Conservation (phyloP, 2,888 invertebrate species). For the Heliconius erato region DNA sequence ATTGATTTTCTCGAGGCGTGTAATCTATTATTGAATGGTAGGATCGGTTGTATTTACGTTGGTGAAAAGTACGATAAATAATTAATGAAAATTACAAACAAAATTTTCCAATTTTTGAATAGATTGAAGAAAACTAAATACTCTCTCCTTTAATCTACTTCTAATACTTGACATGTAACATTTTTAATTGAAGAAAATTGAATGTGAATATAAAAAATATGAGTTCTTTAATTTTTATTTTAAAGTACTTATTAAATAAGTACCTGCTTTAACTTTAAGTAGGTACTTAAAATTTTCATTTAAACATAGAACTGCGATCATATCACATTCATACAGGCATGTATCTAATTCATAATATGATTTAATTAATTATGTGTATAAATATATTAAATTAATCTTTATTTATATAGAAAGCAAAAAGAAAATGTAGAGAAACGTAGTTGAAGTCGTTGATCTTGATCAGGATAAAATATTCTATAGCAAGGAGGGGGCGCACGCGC, state of each 20-base stretch:
- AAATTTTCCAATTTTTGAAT: neutral
- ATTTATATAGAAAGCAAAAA: conserved; percentile 27
- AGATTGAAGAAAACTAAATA: too few relatives aligned
- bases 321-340: neutral
- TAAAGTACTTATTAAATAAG: too few relatives aligned
- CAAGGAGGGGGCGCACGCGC: conserved; percentile 58
- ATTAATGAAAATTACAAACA: neutral
- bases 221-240: too few relatives aligned
- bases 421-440: conserved; percentile 39
- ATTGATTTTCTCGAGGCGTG: neutral
- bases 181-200: too few relatives aligned
- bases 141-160: too few relatives aligned
- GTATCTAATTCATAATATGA: neutral
- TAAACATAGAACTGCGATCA: neutral
- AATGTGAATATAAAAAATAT: too few relatives aligned
- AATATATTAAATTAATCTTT: conserved; percentile 7
- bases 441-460: conserved; percentile 38
- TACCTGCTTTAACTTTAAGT: too few relatives aligned
- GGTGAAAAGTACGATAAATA: neutral
- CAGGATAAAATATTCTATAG: conserved; percentile 43
- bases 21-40: neutral
- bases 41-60: neutral
- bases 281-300: neutral
- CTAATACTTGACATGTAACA: too few relatives aligned
- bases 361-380: neutral